These are phyloP conservation scores for Carabus problematicus DNA, from an alignment of 2,888 invertebrate species.

Conservation along the genomic window DNA sequence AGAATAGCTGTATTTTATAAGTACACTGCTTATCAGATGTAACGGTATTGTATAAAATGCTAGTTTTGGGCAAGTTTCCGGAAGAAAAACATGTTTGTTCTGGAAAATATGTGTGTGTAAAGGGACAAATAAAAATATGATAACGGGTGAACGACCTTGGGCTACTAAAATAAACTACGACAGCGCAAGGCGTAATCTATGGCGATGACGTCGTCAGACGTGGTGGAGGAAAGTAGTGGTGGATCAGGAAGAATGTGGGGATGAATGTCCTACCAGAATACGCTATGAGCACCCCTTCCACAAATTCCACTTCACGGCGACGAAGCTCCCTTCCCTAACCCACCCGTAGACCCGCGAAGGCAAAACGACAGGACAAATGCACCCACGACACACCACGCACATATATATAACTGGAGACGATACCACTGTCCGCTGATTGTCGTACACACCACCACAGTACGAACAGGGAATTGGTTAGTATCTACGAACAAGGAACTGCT, in stretches of 20 bases:
- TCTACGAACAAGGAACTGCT: neutral
- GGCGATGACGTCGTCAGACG: constrained; percentile 58
- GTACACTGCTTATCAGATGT: too few relatives aligned
- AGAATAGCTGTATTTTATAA: too few relatives aligned
- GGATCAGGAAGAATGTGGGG: constrained; percentile 61
- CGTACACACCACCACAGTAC: too few relatives aligned
- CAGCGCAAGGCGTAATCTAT: constrained; percentile 52
- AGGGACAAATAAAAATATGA: constrained; percentile 11
- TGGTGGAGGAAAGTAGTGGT: constrained; percentile 60
- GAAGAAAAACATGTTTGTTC: neutral
- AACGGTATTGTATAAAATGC: too few relatives aligned
- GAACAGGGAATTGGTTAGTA: too few relatives aligned
- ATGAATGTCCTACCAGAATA: constrained; percentile 62
- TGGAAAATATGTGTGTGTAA: constrained; percentile 10
- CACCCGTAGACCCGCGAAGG: constrained; percentile 43
- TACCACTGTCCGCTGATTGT: too few relatives aligned
- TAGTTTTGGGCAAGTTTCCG: too few relatives aligned
- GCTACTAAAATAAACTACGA: constrained; percentile 46
- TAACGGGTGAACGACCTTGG: constrained; percentile 57
- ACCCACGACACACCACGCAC: constrained; percentile 32
- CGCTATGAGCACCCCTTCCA: constrained; percentile 61
- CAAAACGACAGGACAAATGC: constrained; percentile 42
- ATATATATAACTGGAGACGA: neutral
- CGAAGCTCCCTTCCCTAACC: constrained; percentile 61
- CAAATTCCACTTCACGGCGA: constrained; percentile 60